Conservation (phyloP, 2,113 vertebrate genomes). For the Thalassoma bifasciatum region DNA sequence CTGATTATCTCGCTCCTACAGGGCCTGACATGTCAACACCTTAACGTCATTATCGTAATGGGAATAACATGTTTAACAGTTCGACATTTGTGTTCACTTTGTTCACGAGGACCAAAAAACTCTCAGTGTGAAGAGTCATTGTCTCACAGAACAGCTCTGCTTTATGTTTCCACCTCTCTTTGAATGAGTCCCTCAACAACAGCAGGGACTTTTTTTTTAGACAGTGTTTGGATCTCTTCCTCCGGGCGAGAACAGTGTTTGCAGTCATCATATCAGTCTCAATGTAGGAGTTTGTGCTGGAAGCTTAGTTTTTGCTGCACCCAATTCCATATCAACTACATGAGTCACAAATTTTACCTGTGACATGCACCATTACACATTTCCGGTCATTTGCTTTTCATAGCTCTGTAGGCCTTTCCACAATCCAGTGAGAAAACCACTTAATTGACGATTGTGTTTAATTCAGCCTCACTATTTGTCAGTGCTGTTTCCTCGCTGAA, state of each 20-base stretch:
- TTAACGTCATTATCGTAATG: conserved; percentile 31
- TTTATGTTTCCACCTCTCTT: background rate
- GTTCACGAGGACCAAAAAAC: background rate
- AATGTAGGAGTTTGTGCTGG: background rate
- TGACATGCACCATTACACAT: background rate
- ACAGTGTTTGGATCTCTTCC: conserved; percentile 3
- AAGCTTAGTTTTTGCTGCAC: no score
- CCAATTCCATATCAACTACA: background rate
- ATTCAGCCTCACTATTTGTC: background rate
- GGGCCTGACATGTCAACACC: background rate
- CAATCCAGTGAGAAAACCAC: no score
- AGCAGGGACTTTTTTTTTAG: background rate
- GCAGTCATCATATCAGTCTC: background rate
- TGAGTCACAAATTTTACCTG: background rate
- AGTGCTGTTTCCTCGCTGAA: background rate
- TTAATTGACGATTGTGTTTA: no score
- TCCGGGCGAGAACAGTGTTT: background rate
- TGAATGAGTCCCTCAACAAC: background rate
- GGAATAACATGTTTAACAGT: conserved; percentile 5
- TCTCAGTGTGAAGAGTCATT: background rate
- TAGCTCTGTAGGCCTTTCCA: no score
- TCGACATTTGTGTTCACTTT: no score
- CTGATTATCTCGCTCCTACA: conserved; percentile 5
- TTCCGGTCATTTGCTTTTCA: no score
- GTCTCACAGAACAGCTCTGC: background rate